These are phyloP conservation scores for Alauda arvensis DNA, from an alignment of 2,797 vertebrate genomes.

Conservation along the genomic window DNA sequence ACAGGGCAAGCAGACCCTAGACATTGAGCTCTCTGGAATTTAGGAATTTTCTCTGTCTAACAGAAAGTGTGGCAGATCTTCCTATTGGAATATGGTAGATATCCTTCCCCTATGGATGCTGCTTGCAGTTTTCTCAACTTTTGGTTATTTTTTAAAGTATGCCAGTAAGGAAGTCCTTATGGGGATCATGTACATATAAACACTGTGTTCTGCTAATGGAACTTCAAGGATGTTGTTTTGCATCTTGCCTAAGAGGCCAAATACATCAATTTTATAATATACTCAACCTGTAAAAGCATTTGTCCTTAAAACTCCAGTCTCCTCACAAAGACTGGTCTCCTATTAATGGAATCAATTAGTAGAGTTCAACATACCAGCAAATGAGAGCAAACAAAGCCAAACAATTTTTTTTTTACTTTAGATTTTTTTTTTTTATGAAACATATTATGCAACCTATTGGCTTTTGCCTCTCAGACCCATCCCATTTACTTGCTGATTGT, in stretches of 20 bases:
- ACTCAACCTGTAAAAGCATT: slow-evolving; percentile 43
- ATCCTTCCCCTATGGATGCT: background rate
- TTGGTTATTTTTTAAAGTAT: background rate
- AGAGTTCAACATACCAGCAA: slow-evolving; percentile 30
- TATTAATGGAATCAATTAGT: slow-evolving; percentile 54
- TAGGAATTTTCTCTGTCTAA: background rate
- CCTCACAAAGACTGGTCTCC: background rate
- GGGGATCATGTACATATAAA: slow-evolving; percentile 1
- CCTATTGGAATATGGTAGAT: background rate
- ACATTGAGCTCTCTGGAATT: background rate
- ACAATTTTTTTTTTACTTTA: background rate
- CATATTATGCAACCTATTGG: background rate
- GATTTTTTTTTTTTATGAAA: background rate
- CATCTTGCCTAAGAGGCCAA: slow-evolving; percentile 45
- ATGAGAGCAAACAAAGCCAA: slow-evolving; percentile 26
- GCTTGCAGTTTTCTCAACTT: slow-evolving; percentile 4
- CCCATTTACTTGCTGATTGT: slow-evolving; percentile 3
- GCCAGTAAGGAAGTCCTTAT: background rate
- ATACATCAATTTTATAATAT: slow-evolving; percentile 46
- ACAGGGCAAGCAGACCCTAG: background rate
- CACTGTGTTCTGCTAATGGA: slow-evolving; percentile 39
- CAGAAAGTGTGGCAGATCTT: background rate
- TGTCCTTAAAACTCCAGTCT: slow-evolving; percentile 41
- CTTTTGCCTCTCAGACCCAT: slow-evolving; percentile 6
- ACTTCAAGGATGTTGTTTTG: slow-evolving; percentile 63